Evolutionary conservation across 2,888 invertebrate species (phyloP), one percentile per base, ranked within the genome.

Genomic region (Epinotia brunnichana): DNA sequence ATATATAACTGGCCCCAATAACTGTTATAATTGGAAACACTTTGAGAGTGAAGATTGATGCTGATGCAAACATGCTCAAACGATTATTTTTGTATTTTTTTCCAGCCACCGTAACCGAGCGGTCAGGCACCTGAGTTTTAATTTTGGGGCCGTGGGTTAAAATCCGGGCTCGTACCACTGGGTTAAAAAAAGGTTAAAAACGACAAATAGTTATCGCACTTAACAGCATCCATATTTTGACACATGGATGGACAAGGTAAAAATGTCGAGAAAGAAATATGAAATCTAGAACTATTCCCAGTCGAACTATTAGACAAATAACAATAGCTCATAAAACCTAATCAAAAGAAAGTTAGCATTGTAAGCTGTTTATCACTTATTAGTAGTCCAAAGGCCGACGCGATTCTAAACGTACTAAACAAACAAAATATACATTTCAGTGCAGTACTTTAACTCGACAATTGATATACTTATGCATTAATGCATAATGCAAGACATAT

Each of bases 341-440:
- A 54, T 64, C 39, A 54, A 54, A 54, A 39, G 64, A 64, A 64
- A 54, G 64, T 64, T 64, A 64, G 35, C 53, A 63, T 63, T 63
- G 62, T 29, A 35, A 53, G 17, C 39, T 10, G n/a, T 29, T 24
- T 63, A 64, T 64, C 48, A 54, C 53, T 64, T 41, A 64, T 64
- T 64, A 54, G 53, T 54, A 64, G 54, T 64, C 51, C 61, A 53
- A 53, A 64, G 51, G 63, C 63, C 51, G 35, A 51, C 19, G 39
- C 41, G 63, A 64, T 64, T 17, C 39, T 29, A 57, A 24, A 29
- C 29, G 29, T 59, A 39, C 19, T 35, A 59, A 35, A 59, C 29
- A 59, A 48, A 17, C 13, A 9, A 19, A 51, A 19, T 35, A 64
- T 2, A 64, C 35, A 7, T 53, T 13, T 2, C 35, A 39, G 11